Percentiles rank a stretch among this genome's conserved stretches.
Evolutionary conservation across 23 tunicate species (phyloP).

Genomic region (Ascidia mentula): DNA sequence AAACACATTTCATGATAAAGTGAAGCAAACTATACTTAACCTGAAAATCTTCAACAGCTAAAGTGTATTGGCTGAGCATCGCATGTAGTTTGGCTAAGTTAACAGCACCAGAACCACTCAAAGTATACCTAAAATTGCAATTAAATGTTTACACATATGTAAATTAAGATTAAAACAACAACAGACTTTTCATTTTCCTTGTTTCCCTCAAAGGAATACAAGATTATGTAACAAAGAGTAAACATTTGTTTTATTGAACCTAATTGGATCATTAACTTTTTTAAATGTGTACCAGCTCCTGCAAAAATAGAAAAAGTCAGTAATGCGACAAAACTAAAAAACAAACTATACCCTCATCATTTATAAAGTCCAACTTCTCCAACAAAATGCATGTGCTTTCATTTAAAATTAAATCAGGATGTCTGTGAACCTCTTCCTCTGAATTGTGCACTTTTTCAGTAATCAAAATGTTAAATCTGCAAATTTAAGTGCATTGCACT

Average conservation of each 20-base stretch:
- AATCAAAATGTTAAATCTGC: slow-evolving; percentile 37
- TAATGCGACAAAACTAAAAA: background rate
- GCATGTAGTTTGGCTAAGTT: slow-evolving; percentile 32
- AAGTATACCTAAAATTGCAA: background rate
- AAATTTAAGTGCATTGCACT: background rate
- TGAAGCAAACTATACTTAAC: no score
- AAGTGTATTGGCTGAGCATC: slow-evolving; percentile 12
- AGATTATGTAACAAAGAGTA: background rate
- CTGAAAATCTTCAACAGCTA: slow-evolving; percentile 21
- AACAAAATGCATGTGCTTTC: slow-evolving; percentile 40
- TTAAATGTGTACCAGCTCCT: background rate
- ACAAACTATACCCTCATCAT: slow-evolving; percentile 5
- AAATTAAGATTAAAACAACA: background rate
- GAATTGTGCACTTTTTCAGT: slow-evolving; percentile 30
- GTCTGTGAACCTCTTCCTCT: background rate
- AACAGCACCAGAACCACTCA: slow-evolving; percentile 21
- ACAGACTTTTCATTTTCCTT: no score
- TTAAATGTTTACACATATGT: background rate
- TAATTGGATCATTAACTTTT: background rate
- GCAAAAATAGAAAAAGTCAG: background rate
- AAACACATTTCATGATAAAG: background rate
- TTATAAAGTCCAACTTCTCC: slow-evolving; percentile 15
- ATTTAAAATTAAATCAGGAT: slow-evolving; percentile 56
- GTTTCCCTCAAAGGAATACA: no score
- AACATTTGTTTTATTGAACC: background rate